Conservation (phyloP, 2,113 vertebrate species). For the Tragelaphus scriptus region DNA sequence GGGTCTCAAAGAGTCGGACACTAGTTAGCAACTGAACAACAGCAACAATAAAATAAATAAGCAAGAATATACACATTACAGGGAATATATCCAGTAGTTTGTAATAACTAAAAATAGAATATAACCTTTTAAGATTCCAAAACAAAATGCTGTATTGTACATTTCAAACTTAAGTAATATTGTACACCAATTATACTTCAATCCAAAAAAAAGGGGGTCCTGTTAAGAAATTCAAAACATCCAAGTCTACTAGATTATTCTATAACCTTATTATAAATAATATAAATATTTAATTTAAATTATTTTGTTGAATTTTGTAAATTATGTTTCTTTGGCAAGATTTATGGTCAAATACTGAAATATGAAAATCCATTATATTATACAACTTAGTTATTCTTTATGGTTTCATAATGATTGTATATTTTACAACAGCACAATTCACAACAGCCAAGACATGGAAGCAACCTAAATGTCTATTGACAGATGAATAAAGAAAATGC, state of each 20-base stretch:
- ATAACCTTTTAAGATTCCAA: not conserved
- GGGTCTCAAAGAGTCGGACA: not conserved
- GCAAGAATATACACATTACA: not conserved
- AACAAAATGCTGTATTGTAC: not conserved
- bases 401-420: not conserved
- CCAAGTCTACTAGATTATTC: not conserved
- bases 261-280: not conserved
- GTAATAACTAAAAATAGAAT: not conserved
- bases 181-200: not conserved
- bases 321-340: not conserved
- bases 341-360: not conserved
- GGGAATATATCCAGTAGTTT: not conserved
- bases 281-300: not conserved
- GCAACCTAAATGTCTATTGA: not conserved
- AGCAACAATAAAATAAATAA: not conserved
- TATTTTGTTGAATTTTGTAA: not conserved
- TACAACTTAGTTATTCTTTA: not conserved
- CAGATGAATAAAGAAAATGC: not conserved
- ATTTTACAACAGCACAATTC: not conserved
- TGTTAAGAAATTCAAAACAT: not conserved
- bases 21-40: not conserved
- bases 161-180: not conserved
- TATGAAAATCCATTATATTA: not conserved
- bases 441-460: not conserved
- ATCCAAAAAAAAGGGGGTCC: not conserved